phyloP scores from a whole-genome alignment of 1,140 invertebrate genomes.

The Callitettix versicolor region DNA sequence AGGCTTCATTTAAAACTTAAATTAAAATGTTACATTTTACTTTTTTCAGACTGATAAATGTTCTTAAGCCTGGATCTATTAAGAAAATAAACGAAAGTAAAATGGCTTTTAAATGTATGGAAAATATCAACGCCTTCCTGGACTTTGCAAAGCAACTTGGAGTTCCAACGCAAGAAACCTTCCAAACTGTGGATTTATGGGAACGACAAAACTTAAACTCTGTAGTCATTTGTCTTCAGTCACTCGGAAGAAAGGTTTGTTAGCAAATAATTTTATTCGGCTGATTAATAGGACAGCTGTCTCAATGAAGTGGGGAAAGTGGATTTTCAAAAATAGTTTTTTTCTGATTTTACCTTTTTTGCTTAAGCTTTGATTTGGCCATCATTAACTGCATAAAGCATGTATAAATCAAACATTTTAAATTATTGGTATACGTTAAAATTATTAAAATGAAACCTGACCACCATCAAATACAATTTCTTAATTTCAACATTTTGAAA shows the following conservation, averaged over 20 bases:
- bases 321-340: neutral
- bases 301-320: neutral
- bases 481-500: too few species aligned
- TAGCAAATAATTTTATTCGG: neutral
- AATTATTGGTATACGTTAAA: too few species aligned
- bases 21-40: too few species aligned
- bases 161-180: constrained; percentile 87
- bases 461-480: too few species aligned
- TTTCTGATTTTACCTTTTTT: too few species aligned
- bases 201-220: constrained; percentile 91
- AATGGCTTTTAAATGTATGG: constrained; percentile 98
- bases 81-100: constrained; percentile 79
- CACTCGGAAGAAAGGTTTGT: constrained; percentile 84
- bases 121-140: constrained; percentile 93
- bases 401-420: too few species aligned
- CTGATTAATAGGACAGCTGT: neutral
- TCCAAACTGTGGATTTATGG: constrained; percentile 94
- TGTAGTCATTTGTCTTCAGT: constrained; percentile 88
- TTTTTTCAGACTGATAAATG: constrained; percentile 61
- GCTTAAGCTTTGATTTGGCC: too few species aligned
- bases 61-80: constrained; percentile 61
- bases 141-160: constrained; percentile 76
- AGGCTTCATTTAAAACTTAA: too few species aligned
- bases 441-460: too few species aligned
- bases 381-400: too few species aligned